Evolutionary conservation across 2,888 invertebrate genomes (phyloP).

Genomic region (Alcis repandata): DNA sequence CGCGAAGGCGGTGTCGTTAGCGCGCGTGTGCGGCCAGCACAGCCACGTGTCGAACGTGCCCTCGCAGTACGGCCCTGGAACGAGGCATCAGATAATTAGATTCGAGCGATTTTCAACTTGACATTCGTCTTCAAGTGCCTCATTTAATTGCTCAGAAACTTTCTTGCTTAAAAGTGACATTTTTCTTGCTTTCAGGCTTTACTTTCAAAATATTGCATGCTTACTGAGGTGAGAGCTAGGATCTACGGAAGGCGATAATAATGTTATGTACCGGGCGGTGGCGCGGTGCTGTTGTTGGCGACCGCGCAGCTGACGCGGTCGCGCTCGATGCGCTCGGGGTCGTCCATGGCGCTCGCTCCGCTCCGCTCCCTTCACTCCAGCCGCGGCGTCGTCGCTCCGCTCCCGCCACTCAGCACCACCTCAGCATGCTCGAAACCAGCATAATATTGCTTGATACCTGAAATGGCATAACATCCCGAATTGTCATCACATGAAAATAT

Average conservation of each 20-base stretch:
- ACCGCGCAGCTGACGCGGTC: constrained; percentile 64
- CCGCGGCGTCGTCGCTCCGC: background rate
- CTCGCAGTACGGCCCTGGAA: constrained; percentile 88
- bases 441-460: background rate
- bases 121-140: no score
- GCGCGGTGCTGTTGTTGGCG: constrained; percentile 62
- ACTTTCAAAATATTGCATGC: no score
- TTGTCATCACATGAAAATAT: background rate
- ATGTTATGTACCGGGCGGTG: constrained; percentile 55
- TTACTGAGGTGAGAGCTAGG: no score
- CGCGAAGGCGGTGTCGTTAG: constrained; percentile 88
- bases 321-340: constrained; percentile 70
- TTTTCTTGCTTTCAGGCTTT: no score
- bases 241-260: no score
- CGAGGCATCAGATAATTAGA: no score
- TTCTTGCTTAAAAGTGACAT: no score
- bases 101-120: no score
- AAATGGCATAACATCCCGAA: background rate
- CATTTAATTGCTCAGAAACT: no score
- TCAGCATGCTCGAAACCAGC: background rate
- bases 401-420: constrained; percentile 7
- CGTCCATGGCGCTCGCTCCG: constrained; percentile 61
- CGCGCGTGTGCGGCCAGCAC: constrained; percentile 91
- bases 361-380: background rate
- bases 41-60: constrained; percentile 94